Percentiles rank a stretch among this genome's conserved stretches.
Evolutionary conservation across 2,888 invertebrate genomes (phyloP).

Genomic region (Eristalis arbustorum): DNA sequence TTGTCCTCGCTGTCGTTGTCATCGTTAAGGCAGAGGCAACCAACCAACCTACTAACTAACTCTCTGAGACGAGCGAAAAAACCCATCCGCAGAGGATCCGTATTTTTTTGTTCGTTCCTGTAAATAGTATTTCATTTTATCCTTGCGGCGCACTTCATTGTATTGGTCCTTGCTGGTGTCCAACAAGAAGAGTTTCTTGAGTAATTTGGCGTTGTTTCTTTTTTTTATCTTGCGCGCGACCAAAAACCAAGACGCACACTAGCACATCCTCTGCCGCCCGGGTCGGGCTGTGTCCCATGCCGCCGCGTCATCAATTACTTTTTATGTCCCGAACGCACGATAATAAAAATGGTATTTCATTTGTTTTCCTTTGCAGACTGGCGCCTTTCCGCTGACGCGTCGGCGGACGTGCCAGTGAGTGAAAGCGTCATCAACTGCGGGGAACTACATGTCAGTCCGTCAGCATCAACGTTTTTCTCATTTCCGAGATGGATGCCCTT

Average conservation of each 20-base stretch:
- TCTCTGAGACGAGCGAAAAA: constrained; percentile 24
- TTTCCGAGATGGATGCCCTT: too few species aligned
- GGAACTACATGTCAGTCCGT: too few species aligned
- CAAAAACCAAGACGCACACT: too few species aligned
- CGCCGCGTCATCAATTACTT: constrained; percentile 28
- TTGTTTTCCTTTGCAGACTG: constrained; percentile 5
- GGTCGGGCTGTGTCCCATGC: too few species aligned
- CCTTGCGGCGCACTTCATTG: background rate
- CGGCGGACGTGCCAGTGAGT: too few species aligned
- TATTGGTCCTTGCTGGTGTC: background rate
- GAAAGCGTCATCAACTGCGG: too few species aligned
- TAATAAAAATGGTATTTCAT: constrained; percentile 60
- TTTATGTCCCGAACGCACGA: constrained; percentile 44
- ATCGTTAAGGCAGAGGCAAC: background rate
- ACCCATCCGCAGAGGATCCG: constrained; percentile 24
- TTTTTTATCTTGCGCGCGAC: background rate
- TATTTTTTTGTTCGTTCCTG: constrained; percentile 37
- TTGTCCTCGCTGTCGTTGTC: background rate
- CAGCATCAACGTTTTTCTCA: too few species aligned
- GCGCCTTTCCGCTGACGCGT: too few species aligned
- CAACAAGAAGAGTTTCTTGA: background rate
- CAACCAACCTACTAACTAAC: constrained; percentile 38
- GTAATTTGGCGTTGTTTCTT: constrained; percentile 51
- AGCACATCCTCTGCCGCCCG: too few species aligned
- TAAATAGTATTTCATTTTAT: constrained; percentile 59